A percentile compares a stretch with the other conserved stretches of the same genome.
phyloP scores from a whole-genome alignment of 2,888 invertebrate species.

The Calameuta filiformis region DNA sequence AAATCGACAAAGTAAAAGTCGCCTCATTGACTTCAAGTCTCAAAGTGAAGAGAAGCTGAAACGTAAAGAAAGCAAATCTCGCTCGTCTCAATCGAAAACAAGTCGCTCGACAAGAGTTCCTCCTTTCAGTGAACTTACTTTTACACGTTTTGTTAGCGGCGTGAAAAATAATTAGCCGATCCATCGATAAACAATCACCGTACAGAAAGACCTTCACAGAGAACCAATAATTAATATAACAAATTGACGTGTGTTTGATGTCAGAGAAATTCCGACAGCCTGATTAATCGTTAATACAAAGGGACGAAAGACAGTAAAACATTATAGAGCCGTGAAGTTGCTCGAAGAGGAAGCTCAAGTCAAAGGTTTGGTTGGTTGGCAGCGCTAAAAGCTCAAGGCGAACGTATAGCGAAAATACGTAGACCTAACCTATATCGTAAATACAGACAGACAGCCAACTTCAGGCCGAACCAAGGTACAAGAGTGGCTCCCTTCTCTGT shows the following conservation, averaged over 20 bases:
- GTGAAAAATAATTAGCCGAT: background rate
- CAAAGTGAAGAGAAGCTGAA: background rate
- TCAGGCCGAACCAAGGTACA: background rate
- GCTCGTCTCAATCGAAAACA: background rate
- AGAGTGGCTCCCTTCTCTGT: background rate
- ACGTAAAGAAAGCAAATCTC: background rate
- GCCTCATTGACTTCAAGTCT: background rate
- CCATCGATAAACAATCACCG: background rate
- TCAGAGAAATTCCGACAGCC: slow-evolving; percentile 42
- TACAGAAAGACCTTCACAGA: background rate
- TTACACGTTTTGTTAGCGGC: background rate
- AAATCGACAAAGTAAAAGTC: background rate
- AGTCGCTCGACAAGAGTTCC: background rate
- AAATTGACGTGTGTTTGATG: slow-evolving; percentile 60
- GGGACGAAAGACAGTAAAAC: slow-evolving; percentile 37
- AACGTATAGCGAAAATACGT: background rate
- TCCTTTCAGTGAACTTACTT: background rate
- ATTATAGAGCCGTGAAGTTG: background rate
- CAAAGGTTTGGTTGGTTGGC: background rate
- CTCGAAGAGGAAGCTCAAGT: background rate
- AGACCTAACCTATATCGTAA: background rate
- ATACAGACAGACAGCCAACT: background rate
- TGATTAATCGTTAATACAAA: slow-evolving; percentile 65
- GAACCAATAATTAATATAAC: slow-evolving; percentile 58
- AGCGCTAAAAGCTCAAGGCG: slow-evolving; percentile 1